Conservation (phyloP, 2,113 vertebrate genomes). For the Pelodiscus sinensis region DNA sequence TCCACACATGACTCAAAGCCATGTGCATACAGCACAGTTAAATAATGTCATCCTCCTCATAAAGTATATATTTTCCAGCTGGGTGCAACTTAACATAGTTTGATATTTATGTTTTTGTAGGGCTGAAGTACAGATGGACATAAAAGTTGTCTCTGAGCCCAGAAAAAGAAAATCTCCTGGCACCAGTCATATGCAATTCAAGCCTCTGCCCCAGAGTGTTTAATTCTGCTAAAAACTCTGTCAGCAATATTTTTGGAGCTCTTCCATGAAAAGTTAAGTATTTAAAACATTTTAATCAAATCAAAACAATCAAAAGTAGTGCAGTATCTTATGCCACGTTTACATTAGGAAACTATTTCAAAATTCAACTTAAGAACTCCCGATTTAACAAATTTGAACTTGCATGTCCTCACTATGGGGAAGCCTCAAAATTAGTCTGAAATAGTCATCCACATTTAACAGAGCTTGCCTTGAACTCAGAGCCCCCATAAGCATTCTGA, state of each 20-base stretch:
- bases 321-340: too few species aligned
- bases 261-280: conserved; percentile 10
- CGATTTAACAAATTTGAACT: too few species aligned
- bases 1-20: conserved; percentile 48
- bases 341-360: too few species aligned
- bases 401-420: too few species aligned
- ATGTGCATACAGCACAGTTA: conserved; percentile 53
- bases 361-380: too few species aligned
- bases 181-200: conserved; percentile 6
- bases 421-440: too few species aligned
- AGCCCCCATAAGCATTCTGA: too few species aligned
- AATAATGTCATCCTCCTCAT: conserved; percentile 60
- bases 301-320: not conserved
- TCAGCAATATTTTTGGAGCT: conserved; percentile 50
- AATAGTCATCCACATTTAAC: too few species aligned
- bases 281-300: conserved; percentile 46
- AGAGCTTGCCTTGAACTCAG: too few species aligned
- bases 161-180: conserved; percentile 25
- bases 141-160: conserved; percentile 64
- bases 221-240: conserved; percentile 37
- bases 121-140: conserved; percentile 47
- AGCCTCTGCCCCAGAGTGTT: conserved; percentile 37
- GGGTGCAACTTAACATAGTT: conserved; percentile 52
- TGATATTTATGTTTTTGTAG: conserved; percentile 69
- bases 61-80: conserved; percentile 63